Evolutionary conservation across 37 sponge, comb jelly and placozoan genomes (phyloP).

Genomic region (Hexactinellida sp.): DNA sequence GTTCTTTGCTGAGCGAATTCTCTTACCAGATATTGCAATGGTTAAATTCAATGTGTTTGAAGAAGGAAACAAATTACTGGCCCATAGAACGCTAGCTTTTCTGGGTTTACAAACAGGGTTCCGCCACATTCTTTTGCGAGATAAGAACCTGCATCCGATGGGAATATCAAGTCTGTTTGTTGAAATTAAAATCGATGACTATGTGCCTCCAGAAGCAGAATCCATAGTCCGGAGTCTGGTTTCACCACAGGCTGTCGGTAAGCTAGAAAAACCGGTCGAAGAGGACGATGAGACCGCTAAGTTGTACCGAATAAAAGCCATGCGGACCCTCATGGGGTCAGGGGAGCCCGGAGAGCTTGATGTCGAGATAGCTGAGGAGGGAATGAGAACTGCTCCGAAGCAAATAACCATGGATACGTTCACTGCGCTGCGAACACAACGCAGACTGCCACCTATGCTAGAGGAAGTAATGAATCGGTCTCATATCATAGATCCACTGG

Average conservation of each 20-base stretch:
- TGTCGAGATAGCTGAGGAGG: neutral
- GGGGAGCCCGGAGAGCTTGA: neutral
- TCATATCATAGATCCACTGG: neutral
- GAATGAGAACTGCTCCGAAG: neutral
- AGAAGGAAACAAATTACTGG: constrained; percentile 59
- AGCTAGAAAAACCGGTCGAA: neutral
- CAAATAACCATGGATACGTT: neutral
- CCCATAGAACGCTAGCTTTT: constrained; percentile 65
- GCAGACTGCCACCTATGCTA: neutral
- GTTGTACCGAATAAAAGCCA: neutral
- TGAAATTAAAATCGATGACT: constrained; percentile 61
- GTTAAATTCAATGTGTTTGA: constrained; percentile 69
- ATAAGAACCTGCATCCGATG: constrained; percentile 71
- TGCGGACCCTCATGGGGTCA: neutral
- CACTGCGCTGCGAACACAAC: neutral
- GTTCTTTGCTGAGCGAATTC: constrained; percentile 31
- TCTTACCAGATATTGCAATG: constrained; percentile 81
- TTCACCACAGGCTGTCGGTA: neutral
- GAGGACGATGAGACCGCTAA: neutral
- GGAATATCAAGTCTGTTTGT: constrained; percentile 72
- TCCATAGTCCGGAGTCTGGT: constrained; percentile 21
- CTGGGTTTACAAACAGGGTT: constrained; percentile 65
- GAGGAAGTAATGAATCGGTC: neutral
- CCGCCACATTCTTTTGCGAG: constrained; percentile 69
- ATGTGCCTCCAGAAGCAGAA: constrained; percentile 68